These are phyloP conservation scores for Steatornis caripensis DNA, from an alignment of 2,113 vertebrate species.

Conservation along the genomic window DNA sequence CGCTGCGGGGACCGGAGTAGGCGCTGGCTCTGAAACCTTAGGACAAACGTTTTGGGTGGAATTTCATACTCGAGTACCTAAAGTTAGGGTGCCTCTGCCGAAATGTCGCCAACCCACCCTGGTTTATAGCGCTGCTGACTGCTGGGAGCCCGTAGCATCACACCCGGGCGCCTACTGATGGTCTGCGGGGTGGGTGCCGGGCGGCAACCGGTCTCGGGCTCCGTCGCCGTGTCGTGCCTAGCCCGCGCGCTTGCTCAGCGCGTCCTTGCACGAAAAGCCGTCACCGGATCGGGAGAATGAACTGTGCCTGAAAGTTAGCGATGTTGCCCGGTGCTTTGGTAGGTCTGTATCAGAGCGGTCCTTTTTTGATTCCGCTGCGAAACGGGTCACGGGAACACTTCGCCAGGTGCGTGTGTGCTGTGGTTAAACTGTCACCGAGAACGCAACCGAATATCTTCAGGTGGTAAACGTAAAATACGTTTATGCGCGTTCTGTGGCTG, in stretches of 20 bases:
- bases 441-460: rapidly evolving
- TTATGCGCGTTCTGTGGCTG: rapidly evolving
- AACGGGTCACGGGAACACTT: rapidly evolving
- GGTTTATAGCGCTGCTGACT: rapidly evolving
- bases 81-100: rapidly evolving
- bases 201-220: neutral
- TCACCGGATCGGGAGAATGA: rapidly evolving
- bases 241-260: rapidly evolving
- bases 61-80: neutral
- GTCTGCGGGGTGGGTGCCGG: rapidly evolving
- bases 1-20: rapidly evolving
- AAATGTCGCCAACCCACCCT: no score
- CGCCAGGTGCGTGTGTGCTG: neutral
- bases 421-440: neutral
- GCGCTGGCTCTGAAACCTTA: rapidly evolving
- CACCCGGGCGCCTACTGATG: rapidly evolving
- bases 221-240: neutral
- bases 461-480: rapidly evolving
- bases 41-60: neutral
- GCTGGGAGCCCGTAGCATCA: neutral
- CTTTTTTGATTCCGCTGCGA: neutral
- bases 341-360: rapidly evolving
- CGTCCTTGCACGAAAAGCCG: neutral
- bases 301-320: rapidly evolving
- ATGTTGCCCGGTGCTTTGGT: rapidly evolving